A percentile compares a stretch with the other conserved stretches of the same genome.
These are phyloP conservation scores for Bombyx mandarina DNA, from an alignment of 1,140 invertebrate genomes.

Conservation along the genomic window DNA sequence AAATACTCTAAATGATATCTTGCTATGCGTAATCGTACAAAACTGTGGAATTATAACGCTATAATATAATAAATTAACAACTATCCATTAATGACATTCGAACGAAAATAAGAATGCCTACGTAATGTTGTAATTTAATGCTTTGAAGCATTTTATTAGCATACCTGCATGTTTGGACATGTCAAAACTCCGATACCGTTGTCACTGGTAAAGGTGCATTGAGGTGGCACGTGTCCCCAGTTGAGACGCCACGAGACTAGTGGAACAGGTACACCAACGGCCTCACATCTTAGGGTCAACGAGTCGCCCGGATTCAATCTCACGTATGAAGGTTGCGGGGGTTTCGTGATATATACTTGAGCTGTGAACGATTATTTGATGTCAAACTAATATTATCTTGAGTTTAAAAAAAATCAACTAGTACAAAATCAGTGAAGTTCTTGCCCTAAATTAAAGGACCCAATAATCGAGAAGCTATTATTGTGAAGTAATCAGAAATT, in stretches of 20 bases:
- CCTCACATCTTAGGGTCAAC: constrained; percentile 87
- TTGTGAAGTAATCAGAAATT: too few species aligned
- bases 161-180: constrained; percentile 81
- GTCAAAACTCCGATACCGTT: constrained; percentile 87
- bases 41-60: too few species aligned
- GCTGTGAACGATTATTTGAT: constrained; percentile 20
- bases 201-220: constrained; percentile 82
- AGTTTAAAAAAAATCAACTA: too few species aligned
- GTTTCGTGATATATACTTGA: constrained; percentile 36
- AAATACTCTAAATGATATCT: too few species aligned
- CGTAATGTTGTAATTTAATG: not conserved
- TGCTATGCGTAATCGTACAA: too few species aligned
- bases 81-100: too few species aligned
- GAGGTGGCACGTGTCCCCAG: constrained; percentile 94
- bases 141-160: not conserved
- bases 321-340: constrained; percentile 80
- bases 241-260: constrained; percentile 96
- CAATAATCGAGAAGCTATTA: too few species aligned
- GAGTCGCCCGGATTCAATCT: constrained; percentile 79
- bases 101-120: too few species aligned
- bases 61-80: too few species aligned
- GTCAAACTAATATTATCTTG: not conserved
- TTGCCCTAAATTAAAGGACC: too few species aligned
- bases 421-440: too few species aligned
- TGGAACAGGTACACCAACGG: constrained; percentile 90